Percentiles rank a stretch among this genome's conserved stretches.
These are phyloP conservation scores for Muraenolepis orangiensis DNA, from an alignment of 2,797 vertebrate genomes.

Conservation along the genomic window DNA sequence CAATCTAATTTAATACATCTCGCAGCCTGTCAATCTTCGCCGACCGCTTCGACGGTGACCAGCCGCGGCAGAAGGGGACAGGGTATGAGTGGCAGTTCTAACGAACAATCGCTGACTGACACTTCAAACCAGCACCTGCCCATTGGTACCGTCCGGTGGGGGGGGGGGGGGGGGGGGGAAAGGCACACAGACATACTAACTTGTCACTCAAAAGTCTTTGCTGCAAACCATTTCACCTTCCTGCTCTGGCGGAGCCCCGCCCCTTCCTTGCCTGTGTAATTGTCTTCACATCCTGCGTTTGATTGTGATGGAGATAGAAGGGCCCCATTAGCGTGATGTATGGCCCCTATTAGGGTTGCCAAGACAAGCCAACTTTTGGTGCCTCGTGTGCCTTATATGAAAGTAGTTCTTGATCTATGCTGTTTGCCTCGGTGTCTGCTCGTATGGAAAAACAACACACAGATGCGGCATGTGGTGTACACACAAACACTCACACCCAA, in stretches of 20 bases:
- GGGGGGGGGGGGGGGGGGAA: conserved; percentile 8
- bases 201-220: conserved; percentile 23
- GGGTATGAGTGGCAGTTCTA: no score
- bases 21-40: no score
- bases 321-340: conserved; percentile 77
- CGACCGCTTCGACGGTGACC: no score
- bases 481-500: neutral
- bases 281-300: conserved; percentile 49
- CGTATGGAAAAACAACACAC: no score
- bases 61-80: no score
- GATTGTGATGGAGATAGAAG: conserved; percentile 71
- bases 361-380: conserved; percentile 68
- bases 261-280: conserved; percentile 32
- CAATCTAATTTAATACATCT: no score
- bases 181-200: conserved; percentile 20
- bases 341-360: conserved; percentile 75
- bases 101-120: neutral
- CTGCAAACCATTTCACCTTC: conserved; percentile 26
- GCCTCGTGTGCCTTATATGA: conserved; percentile 36
- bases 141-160: no score
- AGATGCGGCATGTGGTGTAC: neutral
- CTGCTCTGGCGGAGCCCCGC: conserved; percentile 28
- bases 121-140: neutral
- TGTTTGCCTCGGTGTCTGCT: conserved; percentile 15
- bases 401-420: conserved; percentile 40